Percentiles rank a stretch among this genome's conserved stretches.
These are phyloP conservation scores for Molanna angustata DNA, from an alignment of 2,888 invertebrate genomes.

Conservation along the genomic window DNA sequence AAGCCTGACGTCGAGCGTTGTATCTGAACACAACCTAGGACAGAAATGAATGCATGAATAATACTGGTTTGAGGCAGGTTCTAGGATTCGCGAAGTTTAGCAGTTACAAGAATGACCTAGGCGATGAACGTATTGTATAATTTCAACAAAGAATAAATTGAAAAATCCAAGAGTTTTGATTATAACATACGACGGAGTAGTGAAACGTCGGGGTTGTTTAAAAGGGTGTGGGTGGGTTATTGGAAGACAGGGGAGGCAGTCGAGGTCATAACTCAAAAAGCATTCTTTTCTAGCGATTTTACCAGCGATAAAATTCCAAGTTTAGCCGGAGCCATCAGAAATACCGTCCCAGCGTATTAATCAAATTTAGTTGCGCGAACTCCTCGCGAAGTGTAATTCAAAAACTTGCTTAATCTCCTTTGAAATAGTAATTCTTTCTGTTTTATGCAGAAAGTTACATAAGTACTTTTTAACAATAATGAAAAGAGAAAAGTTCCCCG, in stretches of 20 bases:
- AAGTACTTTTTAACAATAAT: conserved; percentile 12
- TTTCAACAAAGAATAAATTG: no score
- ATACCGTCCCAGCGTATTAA: conserved; percentile 16
- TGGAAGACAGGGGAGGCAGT: not conserved
- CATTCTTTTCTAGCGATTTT: conserved; percentile 11
- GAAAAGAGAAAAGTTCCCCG: conserved; percentile 9
- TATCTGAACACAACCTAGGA: no score
- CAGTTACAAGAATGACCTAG: no score
- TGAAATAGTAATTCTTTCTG: conserved; percentile 22
- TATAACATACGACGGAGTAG: no score
- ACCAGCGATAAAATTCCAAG: conserved; percentile 15
- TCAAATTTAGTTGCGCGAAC: conserved; percentile 20
- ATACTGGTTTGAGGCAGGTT: no score
- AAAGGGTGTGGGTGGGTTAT: not conserved
- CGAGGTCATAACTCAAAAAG: conserved; percentile 7
- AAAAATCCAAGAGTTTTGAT: no score
- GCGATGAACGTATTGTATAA: no score
- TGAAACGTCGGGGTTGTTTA: no score
- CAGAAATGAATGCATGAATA: no score
- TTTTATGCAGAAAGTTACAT: conserved; percentile 18
- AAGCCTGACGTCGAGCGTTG: no score
- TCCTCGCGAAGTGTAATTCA: conserved; percentile 13
- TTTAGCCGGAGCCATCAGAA: conserved; percentile 11
- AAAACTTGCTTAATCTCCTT: conserved; percentile 19
- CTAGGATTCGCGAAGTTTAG: no score